Base-by-base conservation (phyloP, 1,140 invertebrate genomes). In the Lineus longissimus region DNA sequence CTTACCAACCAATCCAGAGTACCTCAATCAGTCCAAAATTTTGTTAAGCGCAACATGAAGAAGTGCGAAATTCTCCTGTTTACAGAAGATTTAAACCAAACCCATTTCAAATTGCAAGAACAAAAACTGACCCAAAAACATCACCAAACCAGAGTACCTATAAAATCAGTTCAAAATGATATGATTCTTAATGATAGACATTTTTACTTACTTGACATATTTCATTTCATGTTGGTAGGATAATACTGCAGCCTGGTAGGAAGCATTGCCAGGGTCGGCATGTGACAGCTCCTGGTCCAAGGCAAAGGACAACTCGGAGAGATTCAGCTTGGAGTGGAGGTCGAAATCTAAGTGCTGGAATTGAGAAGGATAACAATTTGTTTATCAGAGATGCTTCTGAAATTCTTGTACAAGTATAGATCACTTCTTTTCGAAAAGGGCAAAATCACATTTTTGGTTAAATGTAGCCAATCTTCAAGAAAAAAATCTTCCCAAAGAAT, bases 201-300 rank as follows among this genome's bases (percentile, higher is more conserved):
- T n/a, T n/a, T n/a, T n/a, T 11, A 67, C 68, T 54, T 66, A 81
- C 81, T 76, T 81, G 27, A 82, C 66, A 66, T 76, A 75, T 60
- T 74, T 67, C 7, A 83, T 68, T 69, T 83, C 82, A 67, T 82
- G 76, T 31, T 81, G 78, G 62, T 72, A 80, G 1, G 81, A 72
- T 9, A 74, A 68, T n/a, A 82, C 64, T 1, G 78, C 76, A 25
- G 76, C 73, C 59, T 81, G 74, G 45, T 70, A 71, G 7, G 76
- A 55, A 23, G 65, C 68, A 62, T 86, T 85, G 62, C 74, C 71
- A n/a, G 83, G 81, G 45, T 73, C 69, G 1, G 57, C 62, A 61
- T 55, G 84, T 65, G 86, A 84, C 13, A 90, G 70, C 76, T 92
- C 90, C 59, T 91, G 89, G 67, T 92, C 90, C 56, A 94, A 77